phyloP scores from a whole-genome alignment of 2,888 invertebrate genomes.

The Brassicogethes aeneus region DNA sequence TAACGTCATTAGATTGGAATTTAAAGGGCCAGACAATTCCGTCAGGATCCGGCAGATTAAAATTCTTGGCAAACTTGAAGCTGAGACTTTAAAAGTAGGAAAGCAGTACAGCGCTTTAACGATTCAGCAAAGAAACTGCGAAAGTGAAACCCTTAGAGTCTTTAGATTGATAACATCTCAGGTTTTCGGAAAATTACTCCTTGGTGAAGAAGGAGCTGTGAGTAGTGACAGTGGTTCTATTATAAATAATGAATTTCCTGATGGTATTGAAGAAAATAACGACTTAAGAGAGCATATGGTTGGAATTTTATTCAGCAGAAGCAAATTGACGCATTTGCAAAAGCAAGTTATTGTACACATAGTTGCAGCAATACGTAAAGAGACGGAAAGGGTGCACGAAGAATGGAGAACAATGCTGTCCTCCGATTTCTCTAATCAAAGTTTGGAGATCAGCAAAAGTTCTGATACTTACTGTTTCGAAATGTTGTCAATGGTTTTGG shows the following conservation, averaged over 20 bases:
- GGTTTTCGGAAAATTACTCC: slow-evolving; percentile 84
- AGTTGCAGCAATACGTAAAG: slow-evolving; percentile 83
- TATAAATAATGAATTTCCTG: slow-evolving; percentile 33
- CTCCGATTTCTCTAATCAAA: slow-evolving; percentile 37
- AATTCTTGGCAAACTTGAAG: slow-evolving; percentile 55
- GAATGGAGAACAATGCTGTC: slow-evolving; percentile 77
- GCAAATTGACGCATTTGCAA: slow-evolving; percentile 86
- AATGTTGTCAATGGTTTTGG: slow-evolving; percentile 91
- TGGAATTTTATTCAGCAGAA: slow-evolving; percentile 88
- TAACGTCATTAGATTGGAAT: slow-evolving; percentile 64
- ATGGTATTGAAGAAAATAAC: slow-evolving; percentile 44
- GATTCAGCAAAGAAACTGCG: slow-evolving; percentile 80
- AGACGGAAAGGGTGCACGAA: slow-evolving; percentile 76
- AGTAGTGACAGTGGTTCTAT: slow-evolving; percentile 26
- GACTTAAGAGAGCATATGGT: slow-evolving; percentile 88
- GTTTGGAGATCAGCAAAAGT: slow-evolving; percentile 44
- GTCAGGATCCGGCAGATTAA: slow-evolving; percentile 80
- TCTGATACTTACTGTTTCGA: slow-evolving; percentile 95
- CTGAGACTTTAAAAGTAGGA: slow-evolving; percentile 45
- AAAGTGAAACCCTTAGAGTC: slow-evolving; percentile 84
- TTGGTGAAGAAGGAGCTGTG: slow-evolving; percentile 47
- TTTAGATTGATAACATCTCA: slow-evolving; percentile 87
- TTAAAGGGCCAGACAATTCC: slow-evolving; percentile 87
- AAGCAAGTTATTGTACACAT: slow-evolving; percentile 89
- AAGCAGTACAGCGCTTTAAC: slow-evolving; percentile 47